Evolutionary conservation across 2,888 invertebrate species (phyloP).

Genomic region (Neria commutata): DNA sequence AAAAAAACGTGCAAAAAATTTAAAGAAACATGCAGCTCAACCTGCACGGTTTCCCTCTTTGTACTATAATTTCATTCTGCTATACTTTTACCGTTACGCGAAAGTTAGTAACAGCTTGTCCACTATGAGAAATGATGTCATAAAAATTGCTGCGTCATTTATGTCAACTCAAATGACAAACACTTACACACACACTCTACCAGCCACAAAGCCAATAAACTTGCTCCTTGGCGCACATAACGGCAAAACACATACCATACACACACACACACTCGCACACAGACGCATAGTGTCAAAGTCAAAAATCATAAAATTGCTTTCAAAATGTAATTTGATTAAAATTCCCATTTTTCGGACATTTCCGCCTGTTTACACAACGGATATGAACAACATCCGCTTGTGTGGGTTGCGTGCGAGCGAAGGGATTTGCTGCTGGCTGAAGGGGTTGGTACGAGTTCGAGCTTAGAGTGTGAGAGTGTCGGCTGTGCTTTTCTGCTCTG

Average conservation of each 20-base stretch:
- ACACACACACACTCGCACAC: neutral
- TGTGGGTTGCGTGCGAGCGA: neutral
- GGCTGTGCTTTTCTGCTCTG: no score
- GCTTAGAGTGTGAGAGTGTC: no score
- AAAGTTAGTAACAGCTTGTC: no score
- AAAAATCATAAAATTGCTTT: constrained; percentile 1
- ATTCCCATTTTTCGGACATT: constrained; percentile 36
- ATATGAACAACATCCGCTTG: constrained; percentile 56
- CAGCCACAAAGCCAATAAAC: neutral
- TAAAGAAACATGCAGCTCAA: no score
- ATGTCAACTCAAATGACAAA: neutral
- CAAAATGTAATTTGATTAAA: neutral
- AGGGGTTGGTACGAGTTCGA: no score
- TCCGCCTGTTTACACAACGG: constrained; percentile 56
- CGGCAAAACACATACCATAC: neutral
- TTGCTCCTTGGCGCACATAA: no score
- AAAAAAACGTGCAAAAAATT: no score
- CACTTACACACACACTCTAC: neutral
- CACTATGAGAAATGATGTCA: neutral
- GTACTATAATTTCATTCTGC: no score
- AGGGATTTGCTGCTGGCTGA: no score
- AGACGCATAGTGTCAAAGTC: neutral
- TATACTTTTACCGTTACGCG: no score
- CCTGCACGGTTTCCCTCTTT: no score
- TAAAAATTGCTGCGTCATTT: neutral